Percentiles rank a stretch among this genome's conserved stretches.
phyloP scores from a whole-genome alignment of 2,888 invertebrate species.

The Bedellia somnulentella region DNA sequence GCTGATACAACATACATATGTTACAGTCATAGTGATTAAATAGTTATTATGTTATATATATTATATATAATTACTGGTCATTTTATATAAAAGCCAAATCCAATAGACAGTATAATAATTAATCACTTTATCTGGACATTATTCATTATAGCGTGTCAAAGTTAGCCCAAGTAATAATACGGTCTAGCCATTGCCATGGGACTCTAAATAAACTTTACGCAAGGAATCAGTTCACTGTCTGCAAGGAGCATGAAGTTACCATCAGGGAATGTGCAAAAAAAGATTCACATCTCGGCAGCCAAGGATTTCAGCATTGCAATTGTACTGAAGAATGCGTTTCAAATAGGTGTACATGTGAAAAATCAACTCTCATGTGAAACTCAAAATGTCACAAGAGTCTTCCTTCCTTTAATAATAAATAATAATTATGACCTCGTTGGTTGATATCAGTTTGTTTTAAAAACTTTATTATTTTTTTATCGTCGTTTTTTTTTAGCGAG shows the following conservation, averaged over 20 bases:
- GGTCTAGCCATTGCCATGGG: neutral
- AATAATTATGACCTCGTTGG: neutral
- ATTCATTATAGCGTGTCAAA: no score
- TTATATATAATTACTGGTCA: no score
- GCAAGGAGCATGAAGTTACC: conserved; percentile 5
- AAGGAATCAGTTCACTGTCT: conserved; percentile 7
- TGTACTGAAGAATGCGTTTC: conserved; percentile 7
- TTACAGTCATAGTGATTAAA: no score
- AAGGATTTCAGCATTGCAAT: conserved; percentile 8
- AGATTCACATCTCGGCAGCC: conserved; percentile 8
- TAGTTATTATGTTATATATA: no score
- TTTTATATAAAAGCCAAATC: no score
- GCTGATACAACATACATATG: no score
- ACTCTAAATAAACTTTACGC: conserved; percentile 7
- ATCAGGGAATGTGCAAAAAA: conserved; percentile 6
- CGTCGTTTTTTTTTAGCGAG: neutral
- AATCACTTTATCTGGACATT: no score
- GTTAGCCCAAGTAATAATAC: no score
- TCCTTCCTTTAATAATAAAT: conserved; percentile 4
- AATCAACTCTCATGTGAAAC: conserved; percentile 2
- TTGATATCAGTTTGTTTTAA: neutral
- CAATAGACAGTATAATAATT: no score
- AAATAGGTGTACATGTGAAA: conserved; percentile 6
- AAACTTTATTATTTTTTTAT: neutral
- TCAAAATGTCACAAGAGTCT: conserved; percentile 1